Evolutionary conservation across 2,797 vertebrate genomes (phyloP).

Genomic region (Phalloptychus januarius): DNA sequence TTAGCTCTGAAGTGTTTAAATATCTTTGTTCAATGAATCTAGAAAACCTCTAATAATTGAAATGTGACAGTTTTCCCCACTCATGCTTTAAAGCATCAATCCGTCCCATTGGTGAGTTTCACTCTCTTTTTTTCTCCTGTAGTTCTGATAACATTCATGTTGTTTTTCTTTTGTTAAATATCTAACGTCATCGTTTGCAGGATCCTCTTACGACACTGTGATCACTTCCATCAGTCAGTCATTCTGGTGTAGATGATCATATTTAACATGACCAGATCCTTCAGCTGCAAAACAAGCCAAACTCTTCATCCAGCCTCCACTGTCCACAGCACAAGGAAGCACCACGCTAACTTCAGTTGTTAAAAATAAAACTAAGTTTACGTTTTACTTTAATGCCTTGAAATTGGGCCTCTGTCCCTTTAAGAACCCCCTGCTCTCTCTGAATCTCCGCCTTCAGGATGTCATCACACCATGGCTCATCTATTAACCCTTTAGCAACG

Average conservation of each 20-base stretch:
- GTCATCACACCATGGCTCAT: no score
- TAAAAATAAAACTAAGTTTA: no score
- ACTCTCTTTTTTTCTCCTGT: neutral
- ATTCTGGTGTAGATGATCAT: neutral
- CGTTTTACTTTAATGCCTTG: no score
- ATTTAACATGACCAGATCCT: neutral
- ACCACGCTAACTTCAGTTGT: no score
- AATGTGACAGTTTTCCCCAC: no score
- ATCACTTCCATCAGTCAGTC: neutral
- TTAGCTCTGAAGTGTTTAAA: neutral
- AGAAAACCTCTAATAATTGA: neutral
- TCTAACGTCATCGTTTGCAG: neutral
- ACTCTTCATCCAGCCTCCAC: neutral
- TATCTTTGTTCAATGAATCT: neutral
- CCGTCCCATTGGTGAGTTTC: neutral
- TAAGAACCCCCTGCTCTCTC: no score
- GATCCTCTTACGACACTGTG: neutral
- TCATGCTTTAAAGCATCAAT: neutral
- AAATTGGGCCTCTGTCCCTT: no score
- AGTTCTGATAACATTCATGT: neutral
- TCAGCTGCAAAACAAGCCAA: neutral
- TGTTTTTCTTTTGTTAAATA: neutral
- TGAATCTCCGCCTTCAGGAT: no score
- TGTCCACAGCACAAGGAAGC: no score
- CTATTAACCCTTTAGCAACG: no score